phyloP scores from a whole-genome alignment of 2,113 vertebrate genomes.

The Phrynocephalus versicolor region DNA sequence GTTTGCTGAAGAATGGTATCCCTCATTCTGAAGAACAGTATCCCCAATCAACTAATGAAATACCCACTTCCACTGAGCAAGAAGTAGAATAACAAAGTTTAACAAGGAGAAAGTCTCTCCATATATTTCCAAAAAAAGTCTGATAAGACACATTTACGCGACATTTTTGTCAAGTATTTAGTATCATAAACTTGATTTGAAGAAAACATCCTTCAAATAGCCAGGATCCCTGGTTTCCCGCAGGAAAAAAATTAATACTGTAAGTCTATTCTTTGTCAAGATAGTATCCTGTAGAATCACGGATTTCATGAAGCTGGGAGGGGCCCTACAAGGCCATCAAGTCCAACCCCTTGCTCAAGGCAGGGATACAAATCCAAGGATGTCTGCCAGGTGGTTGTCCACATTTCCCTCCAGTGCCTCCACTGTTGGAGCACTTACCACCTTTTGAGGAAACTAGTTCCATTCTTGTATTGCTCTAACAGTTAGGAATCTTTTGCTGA shows the following conservation, averaged over 20 bases:
- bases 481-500: too few species aligned
- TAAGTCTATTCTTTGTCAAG: not conserved
- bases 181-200: not conserved
- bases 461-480: too few species aligned
- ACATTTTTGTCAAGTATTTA: not conserved
- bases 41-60: not conserved
- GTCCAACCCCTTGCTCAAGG: too few species aligned
- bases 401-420: too few species aligned
- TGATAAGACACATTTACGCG: not conserved
- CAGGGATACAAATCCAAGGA: too few species aligned
- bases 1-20: slow-evolving; percentile 5
- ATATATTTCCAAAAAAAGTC: not conserved
- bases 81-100: not conserved
- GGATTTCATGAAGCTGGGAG: too few species aligned
- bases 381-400: too few species aligned
- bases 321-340: too few species aligned
- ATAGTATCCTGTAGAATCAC: too few species aligned
- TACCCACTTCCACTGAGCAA: not conserved
- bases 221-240: not conserved
- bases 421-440: too few species aligned
- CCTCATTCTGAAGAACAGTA: not conserved
- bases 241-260: not conserved
- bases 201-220: not conserved
- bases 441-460: too few species aligned
- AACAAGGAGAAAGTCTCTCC: not conserved